Conservation (phyloP, 2,113 vertebrate genomes). For the Siniperca knerii region DNA sequence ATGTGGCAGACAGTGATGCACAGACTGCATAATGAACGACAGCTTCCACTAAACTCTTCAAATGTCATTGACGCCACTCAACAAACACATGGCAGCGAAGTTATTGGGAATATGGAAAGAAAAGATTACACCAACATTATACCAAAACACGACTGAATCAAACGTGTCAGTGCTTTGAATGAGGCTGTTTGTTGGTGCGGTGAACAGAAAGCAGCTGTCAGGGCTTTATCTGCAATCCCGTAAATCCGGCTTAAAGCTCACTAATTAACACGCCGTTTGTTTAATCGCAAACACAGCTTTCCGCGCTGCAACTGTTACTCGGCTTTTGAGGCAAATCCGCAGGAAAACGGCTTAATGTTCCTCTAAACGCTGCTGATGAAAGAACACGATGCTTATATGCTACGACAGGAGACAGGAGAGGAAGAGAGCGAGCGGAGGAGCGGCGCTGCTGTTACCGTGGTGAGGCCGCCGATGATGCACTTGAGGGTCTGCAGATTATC, state of each 20-base stretch:
- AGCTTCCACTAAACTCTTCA: not conserved
- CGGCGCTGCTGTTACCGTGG: constrained; percentile 84
- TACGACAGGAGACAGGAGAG: not conserved
- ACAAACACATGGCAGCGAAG: not conserved
- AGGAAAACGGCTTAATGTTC: no score
- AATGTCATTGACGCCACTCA: constrained; percentile 8
- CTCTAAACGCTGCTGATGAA: not conserved
- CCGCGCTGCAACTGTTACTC: not conserved
- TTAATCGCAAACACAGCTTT: not conserved
- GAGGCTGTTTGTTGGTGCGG: not conserved
- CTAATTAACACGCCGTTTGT: not conserved
- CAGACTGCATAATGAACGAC: not conserved
- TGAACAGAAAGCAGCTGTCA: not conserved
- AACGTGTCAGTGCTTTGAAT: not conserved
- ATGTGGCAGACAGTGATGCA: not conserved
- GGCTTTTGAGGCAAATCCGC: not conserved
- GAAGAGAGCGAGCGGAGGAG: not conserved
- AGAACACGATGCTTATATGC: not conserved
- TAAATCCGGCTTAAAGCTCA: not conserved
- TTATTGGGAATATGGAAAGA: not conserved
- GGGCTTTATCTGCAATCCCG: not conserved
- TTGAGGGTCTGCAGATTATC: constrained; percentile 91
- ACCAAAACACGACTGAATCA: not conserved
- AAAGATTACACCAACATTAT: not conserved
- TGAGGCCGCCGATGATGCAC: constrained; percentile 89